Percentiles rank a stretch among this genome's conserved stretches.
These are phyloP conservation scores for Tachystola acroxantha DNA, from an alignment of 2,888 invertebrate genomes.

Conservation along the genomic window DNA sequence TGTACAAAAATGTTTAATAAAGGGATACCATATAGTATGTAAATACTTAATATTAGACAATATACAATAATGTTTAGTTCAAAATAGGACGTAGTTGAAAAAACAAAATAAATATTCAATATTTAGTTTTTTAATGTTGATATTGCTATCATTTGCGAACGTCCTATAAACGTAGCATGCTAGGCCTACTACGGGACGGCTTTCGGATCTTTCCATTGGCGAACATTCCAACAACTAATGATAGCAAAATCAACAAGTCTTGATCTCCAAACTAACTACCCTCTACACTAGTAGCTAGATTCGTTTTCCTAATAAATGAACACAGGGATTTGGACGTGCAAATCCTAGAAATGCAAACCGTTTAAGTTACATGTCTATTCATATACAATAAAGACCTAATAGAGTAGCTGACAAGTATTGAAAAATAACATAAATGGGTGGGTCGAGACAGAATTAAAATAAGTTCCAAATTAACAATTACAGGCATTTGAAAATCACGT, in stretches of 20 bases:
- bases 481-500: no score
- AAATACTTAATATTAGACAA: slow-evolving; percentile 23
- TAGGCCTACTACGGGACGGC: no score
- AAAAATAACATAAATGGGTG: no score
- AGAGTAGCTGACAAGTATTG: no score
- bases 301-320: slow-evolving; percentile 52
- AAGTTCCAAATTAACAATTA: no score
- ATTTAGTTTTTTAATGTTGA: slow-evolving; percentile 26
- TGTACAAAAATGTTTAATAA: slow-evolving; percentile 44
- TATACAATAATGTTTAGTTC: slow-evolving; percentile 32
- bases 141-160: slow-evolving; percentile 31
- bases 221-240: slow-evolving; percentile 21
- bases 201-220: no score
- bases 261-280: slow-evolving; percentile 31
- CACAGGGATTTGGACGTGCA: slow-evolving; percentile 59
- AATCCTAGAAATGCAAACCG: slow-evolving; percentile 52
- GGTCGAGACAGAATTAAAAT: no score
- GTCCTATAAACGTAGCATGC: no score
- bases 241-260: slow-evolving; percentile 31
- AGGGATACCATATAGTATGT: no score
- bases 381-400: slow-evolving; percentile 6
- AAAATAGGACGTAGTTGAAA: slow-evolving; percentile 48
- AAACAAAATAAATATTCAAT: slow-evolving; percentile 30
- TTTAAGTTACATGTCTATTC: no score
- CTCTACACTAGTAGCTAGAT: slow-evolving; percentile 22